phyloP scores from a whole-genome alignment of 2,888 invertebrate species.

The Lepidonotus clava region DNA sequence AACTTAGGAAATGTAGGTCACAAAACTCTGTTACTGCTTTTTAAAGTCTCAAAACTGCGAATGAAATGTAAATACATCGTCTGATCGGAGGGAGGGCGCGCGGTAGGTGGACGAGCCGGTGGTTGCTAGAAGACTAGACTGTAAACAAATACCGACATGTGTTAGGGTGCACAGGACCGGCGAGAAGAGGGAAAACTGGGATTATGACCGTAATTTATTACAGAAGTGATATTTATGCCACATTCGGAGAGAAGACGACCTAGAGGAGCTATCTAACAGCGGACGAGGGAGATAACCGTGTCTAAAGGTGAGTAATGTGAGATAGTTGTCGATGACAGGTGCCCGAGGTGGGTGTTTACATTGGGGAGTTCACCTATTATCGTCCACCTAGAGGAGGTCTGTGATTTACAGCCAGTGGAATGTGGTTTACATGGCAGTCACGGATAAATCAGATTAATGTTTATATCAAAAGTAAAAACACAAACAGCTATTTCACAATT shows the following conservation, averaged over 20 bases:
- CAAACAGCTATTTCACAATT: too few species aligned
- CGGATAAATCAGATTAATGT: too few species aligned
- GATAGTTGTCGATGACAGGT: background rate
- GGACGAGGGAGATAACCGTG: too few species aligned
- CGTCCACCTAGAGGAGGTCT: too few species aligned
- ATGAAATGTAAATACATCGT: background rate
- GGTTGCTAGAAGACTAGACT: constrained; percentile 24
- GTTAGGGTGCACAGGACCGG: background rate
- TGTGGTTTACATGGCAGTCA: too few species aligned
- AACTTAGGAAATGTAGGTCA: background rate
- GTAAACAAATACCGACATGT: constrained; percentile 16
- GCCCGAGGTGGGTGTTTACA: constrained; percentile 24
- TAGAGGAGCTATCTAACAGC: too few species aligned
- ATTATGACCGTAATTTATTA: too few species aligned
- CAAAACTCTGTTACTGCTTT: background rate
- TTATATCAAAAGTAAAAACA: too few species aligned
- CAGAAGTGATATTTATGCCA: too few species aligned
- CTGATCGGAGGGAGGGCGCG: background rate
- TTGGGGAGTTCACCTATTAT: constrained; percentile 19
- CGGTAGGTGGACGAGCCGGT: constrained; percentile 6
- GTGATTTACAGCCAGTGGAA: too few species aligned
- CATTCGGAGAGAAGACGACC: too few species aligned
- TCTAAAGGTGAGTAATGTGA: background rate
- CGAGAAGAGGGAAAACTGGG: too few species aligned
- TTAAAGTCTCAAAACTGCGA: background rate